Evolutionary conservation across 2,888 invertebrate genomes (phyloP).

Genomic region (Ecliptopera silaceata): DNA sequence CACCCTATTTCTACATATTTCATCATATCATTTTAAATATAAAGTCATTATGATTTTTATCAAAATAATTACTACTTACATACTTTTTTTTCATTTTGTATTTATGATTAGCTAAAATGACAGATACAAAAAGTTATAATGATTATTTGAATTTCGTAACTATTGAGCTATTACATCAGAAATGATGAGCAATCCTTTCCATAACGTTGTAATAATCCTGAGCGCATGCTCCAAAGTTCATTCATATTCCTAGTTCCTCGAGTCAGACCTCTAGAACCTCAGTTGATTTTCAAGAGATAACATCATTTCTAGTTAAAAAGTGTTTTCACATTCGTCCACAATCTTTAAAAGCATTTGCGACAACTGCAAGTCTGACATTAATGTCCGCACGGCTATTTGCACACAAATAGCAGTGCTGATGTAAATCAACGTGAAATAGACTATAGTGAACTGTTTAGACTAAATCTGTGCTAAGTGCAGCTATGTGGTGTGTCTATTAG

Average conservation of each 20-base stretch:
- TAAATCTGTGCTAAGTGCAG: constrained; percentile 18
- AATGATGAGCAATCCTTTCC: constrained; percentile 26
- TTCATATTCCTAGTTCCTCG: constrained; percentile 12
- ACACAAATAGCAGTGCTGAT: constrained; percentile 30
- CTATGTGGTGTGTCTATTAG: constrained; percentile 64
- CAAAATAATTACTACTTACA: no score
- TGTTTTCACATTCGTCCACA: not conserved
- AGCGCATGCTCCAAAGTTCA: constrained; percentile 45
- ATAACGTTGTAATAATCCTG: constrained; percentile 38
- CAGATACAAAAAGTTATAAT: not conserved
- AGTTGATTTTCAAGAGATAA: constrained; percentile 8
- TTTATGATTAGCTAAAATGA: no score
- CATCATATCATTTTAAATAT: no score
- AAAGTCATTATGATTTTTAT: no score
- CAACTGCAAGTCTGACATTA: constrained; percentile 23
- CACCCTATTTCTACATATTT: not conserved
- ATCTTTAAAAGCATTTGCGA: constrained; percentile 25
- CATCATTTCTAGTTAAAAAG: constrained; percentile 2
- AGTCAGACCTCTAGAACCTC: constrained; percentile 9
- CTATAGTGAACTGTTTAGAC: constrained; percentile 27
- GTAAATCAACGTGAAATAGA: constrained; percentile 34
- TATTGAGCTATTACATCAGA: constrained; percentile 3
- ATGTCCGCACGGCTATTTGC: constrained; percentile 31
- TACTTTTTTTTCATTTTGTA: not conserved
- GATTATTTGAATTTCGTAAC: not conserved